Percentiles rank a stretch among this genome's conserved stretches.
Evolutionary conservation across 2,888 invertebrate genomes (phyloP).

Genomic region (Hypercompe scribonia): DNA sequence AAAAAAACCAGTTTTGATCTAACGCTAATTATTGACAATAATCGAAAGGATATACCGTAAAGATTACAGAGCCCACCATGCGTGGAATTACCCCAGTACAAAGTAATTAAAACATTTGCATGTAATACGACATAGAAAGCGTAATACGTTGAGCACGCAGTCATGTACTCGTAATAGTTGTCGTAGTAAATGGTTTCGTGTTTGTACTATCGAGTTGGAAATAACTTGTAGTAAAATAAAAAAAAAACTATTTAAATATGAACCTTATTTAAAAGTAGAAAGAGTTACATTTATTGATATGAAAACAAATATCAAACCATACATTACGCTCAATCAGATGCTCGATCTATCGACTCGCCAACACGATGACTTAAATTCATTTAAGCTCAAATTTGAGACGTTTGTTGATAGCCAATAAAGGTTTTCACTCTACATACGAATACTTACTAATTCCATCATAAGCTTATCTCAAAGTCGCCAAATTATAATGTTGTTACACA

Average conservation of each 20-base stretch:
- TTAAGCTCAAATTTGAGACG: too few relatives aligned
- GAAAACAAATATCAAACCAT: neutral
- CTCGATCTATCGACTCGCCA: neutral
- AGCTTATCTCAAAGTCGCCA: too few relatives aligned
- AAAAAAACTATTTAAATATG: neutral
- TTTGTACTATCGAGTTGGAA: neutral
- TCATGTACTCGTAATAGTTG: conserved; percentile 10
- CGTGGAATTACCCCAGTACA: neutral
- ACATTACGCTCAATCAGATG: too few relatives aligned
- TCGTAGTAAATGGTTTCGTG: neutral
- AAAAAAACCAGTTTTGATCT: neutral
- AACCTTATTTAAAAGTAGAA: neutral
- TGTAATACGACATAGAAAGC: conserved; percentile 73
- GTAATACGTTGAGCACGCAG: conserved; percentile 34
- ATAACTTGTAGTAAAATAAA: neutral
- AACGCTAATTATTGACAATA: neutral
- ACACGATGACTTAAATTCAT: too few relatives aligned
- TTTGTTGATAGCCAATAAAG: too few relatives aligned
- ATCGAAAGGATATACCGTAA: neutral
- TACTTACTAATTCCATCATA: too few relatives aligned
- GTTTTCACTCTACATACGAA: too few relatives aligned
- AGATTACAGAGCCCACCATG: neutral
- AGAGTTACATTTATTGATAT: neutral
- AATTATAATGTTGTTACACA: neutral
- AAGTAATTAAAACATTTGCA: conserved; percentile 54